Base-by-base conservation (phyloP, 1,140 invertebrate species). In the Tyrophagus putrescentiae region DNA sequence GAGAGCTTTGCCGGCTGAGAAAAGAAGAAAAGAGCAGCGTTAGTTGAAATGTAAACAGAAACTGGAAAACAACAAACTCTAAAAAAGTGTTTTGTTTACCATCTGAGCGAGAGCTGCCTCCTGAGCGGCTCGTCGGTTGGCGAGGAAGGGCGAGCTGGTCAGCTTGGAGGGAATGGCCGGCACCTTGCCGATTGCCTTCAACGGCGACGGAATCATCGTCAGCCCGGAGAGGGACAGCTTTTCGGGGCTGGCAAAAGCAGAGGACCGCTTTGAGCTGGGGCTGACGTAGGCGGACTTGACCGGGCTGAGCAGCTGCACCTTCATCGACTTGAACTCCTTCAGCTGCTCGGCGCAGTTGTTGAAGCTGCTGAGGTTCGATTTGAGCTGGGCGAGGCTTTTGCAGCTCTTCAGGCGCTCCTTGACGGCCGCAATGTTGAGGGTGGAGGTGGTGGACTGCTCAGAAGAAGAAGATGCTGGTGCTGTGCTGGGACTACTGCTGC, bases 241-340 rank as follows among this genome's bases (percentile, higher is more conserved):
- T 36, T 33, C 31, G 5, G 56, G 56, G 28, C 29, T 57, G 39
- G 21, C 4, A n/a, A n/a, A n/a, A n/a, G n/a, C n/a, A n/a, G n/a
- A n/a, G 11, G 23, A 6, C 23, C 36, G 31, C n/a, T 9, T 11
- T n/a, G 56, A 39, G 16, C 28, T 57, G 6, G n/a, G 25, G 16
- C 6, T 33, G 6, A 6, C 6, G 21, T 25, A 54, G 6, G 52
- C 11, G 13, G n/a, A 45, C 31, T 48, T 36, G 18, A 48, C 45
- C 31, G 28, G 28, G 21, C 11, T 57, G 5, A 33, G 32, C 7
- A 9, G 23, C n/a, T 18, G 23, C 13, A 59, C 39, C 36, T 59
- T 59, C 27, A 59, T n/a, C 5, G 18, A n/a, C 36, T 59, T 59
- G 33, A 59, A 59, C 34, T 59, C 2, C 36, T 50, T 42, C 3